phyloP scores from a whole-genome alignment of 1,140 invertebrate species.

The Ladona fulva region DNA sequence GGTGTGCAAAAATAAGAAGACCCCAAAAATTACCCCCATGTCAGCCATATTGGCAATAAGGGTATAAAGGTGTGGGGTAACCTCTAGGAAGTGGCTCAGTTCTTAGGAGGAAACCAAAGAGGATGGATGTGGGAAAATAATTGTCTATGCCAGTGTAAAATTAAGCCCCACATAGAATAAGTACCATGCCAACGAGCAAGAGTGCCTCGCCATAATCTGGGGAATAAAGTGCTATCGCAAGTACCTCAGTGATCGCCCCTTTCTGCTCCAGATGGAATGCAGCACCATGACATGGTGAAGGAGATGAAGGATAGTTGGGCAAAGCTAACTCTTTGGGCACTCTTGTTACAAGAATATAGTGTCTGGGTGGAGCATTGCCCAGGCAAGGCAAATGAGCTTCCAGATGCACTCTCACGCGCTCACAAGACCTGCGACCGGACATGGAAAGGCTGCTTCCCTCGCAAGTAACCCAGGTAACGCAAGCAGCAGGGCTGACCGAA shows the following conservation, averaged over 20 bases:
- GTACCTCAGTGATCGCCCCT: slow-evolving; percentile 29
- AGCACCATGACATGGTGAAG: slow-evolving; percentile 24
- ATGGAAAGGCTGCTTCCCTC: background rate
- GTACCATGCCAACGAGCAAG: no score
- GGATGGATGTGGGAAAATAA: no score
- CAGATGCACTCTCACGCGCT: slow-evolving; percentile 20
- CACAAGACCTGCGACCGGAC: background rate
- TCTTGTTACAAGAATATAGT: slow-evolving; percentile 28
- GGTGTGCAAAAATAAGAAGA: no score
- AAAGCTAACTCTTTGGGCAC: slow-evolving; percentile 29
- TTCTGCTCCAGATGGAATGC: slow-evolving; percentile 28
- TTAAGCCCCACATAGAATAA: no score
- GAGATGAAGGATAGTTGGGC: slow-evolving; percentile 21
- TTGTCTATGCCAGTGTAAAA: no score
- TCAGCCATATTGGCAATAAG: no score
- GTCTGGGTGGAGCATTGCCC: slow-evolving; percentile 25
- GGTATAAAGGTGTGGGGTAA: no score
- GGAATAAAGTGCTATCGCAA: slow-evolving; percentile 27
- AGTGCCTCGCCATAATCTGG: no score
- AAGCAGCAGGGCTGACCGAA: background rate
- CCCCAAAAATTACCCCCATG: no score
- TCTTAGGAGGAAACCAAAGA: no score
- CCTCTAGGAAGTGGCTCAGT: no score
- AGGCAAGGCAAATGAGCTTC: slow-evolving; percentile 26
- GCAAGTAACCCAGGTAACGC: background rate